Percentiles rank a stretch among this genome's conserved stretches.
phyloP scores from a whole-genome alignment of 2,888 invertebrate species.

The Tenthredo livida region DNA sequence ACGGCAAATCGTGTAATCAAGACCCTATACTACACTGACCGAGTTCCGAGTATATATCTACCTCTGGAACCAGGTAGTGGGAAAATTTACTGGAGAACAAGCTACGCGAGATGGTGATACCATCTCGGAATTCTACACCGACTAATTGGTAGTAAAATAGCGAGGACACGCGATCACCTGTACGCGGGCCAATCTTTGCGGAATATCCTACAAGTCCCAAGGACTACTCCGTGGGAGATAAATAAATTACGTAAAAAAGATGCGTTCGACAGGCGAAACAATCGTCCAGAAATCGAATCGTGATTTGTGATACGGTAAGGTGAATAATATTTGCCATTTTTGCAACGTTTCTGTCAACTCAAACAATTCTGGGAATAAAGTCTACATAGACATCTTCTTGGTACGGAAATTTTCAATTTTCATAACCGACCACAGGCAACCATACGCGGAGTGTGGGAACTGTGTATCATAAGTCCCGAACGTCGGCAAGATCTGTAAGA shows the following conservation, averaged over 20 bases:
- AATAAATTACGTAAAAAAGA: neutral
- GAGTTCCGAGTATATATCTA: neutral
- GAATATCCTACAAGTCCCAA: neutral
- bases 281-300: neutral
- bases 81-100: conserved; percentile 18
- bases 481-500: conserved; percentile 52
- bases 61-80: conserved; percentile 12
- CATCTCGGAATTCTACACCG: neutral
- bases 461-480: neutral
- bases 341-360: neutral
- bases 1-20: conserved; percentile 19
- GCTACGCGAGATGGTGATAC: neutral
- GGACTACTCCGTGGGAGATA: neutral
- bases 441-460: conserved; percentile 36
- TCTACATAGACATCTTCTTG: neutral
- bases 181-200: neutral
- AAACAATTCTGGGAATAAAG: neutral
- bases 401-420: conserved; percentile 33
- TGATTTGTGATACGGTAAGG: neutral
- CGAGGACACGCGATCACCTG: conserved; percentile 4
- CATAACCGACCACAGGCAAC: neutral
- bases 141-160: conserved; percentile 31
- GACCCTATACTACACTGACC: neutral
- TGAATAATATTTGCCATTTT: neutral
- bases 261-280: neutral